Percentiles rank a stretch among this genome's conserved stretches.
phyloP scores from a whole-genome alignment of 2,888 invertebrate genomes.

The Lacanobia wlatinum region DNA sequence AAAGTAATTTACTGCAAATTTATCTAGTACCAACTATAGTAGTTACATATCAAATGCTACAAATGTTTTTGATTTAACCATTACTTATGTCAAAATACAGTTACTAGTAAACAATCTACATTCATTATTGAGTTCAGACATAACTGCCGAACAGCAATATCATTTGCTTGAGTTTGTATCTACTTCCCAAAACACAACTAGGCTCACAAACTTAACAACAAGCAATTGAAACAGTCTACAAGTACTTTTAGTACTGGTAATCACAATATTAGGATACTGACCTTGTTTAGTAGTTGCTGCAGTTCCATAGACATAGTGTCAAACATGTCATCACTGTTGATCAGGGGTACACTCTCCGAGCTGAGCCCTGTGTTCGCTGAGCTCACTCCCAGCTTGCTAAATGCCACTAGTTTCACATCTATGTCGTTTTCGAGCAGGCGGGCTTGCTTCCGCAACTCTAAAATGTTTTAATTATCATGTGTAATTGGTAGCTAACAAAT shows the following conservation, averaged over 20 bases:
- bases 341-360: conserved; percentile 95
- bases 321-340: conserved; percentile 97
- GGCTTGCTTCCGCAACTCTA: conserved; percentile 98
- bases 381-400: conserved; percentile 97
- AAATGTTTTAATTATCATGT: conserved; percentile 51
- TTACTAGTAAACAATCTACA: background rate
- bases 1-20: too few species aligned
- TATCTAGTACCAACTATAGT: too few species aligned
- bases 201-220: background rate
- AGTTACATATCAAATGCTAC: too few species aligned
- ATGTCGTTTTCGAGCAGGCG: conserved; percentile 98
- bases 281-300: conserved; percentile 96
- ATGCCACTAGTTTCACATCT: conserved; percentile 98
- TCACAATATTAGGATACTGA: conserved; percentile 70
- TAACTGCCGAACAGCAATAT: background rate
- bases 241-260: background rate
- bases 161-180: background rate
- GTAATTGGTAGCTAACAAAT: background rate
- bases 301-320: conserved; percentile 98
- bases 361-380: conserved; percentile 88
- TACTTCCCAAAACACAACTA: background rate
- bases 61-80: too few species aligned
- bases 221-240: background rate
- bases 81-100: background rate
- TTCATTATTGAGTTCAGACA: background rate